Evolutionary conservation across 1,140 invertebrate genomes (phyloP).

Genomic region (Mizuhopecten yessoensis): DNA sequence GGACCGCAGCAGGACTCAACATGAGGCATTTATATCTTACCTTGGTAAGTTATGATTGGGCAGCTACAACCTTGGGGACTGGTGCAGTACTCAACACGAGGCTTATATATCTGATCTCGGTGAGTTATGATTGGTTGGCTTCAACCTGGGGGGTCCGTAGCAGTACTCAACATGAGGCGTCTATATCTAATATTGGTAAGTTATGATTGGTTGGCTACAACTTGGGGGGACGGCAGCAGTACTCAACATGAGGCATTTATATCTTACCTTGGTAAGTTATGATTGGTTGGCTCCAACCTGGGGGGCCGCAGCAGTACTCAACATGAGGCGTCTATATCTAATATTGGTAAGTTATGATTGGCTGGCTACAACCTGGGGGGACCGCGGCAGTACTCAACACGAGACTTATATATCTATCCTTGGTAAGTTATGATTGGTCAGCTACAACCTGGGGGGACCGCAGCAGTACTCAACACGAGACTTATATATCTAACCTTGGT

Average conservation of each 20-base stretch:
- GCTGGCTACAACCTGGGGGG: constrained; percentile 41
- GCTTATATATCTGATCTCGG: constrained; percentile 69
- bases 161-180: constrained; percentile 69
- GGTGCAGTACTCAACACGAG: constrained; percentile 69
- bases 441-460: constrained; percentile 56
- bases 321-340: constrained; percentile 67
- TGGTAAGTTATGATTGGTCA: constrained; percentile 63
- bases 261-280: constrained; percentile 68
- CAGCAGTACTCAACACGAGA: constrained; percentile 71
- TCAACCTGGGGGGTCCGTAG: constrained; percentile 59
- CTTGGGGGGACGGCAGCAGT: constrained; percentile 65
- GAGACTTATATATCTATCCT: constrained; percentile 68
- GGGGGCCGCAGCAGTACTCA: constrained; percentile 71
- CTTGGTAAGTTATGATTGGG: constrained; percentile 67
- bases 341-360: constrained; percentile 67
- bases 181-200: constrained; percentile 71
- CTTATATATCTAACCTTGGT: constrained; percentile 70
- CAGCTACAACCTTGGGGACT: constrained; percentile 61
- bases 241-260: constrained; percentile 71
- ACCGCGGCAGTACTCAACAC: constrained; percentile 70
- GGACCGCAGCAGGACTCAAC: constrained; percentile 70
- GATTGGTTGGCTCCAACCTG: constrained; percentile 57
- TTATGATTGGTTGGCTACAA: background rate
- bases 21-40: constrained; percentile 66
- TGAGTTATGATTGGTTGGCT: constrained; percentile 57